Conservation (phyloP, 2,113 vertebrate genomes). For the Thermophis baileyi region DNA sequence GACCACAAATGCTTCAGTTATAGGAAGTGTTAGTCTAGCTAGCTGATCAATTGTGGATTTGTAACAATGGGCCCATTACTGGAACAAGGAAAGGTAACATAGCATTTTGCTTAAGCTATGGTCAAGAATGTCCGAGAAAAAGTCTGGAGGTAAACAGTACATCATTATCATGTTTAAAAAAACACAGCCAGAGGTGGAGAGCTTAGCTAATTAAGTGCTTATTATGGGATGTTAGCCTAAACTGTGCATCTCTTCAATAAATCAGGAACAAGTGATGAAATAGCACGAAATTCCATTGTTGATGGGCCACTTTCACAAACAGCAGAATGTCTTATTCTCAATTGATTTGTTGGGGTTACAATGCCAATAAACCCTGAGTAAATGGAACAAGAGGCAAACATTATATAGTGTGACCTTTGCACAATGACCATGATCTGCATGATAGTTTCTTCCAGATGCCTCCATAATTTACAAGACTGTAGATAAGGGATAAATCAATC, state of each 20-base stretch:
- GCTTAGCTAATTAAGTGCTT: neutral
- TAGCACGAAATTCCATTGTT: constrained; percentile 45
- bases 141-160: neutral
- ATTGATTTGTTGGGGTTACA: constrained; percentile 68
- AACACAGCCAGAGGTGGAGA: neutral
- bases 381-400: neutral
- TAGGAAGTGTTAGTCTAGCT: neutral
- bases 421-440: neutral
- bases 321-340: constrained; percentile 51
- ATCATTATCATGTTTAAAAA: neutral
- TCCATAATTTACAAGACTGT: neutral
- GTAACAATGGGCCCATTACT: neutral
- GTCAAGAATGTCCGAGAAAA: neutral
- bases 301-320: constrained; percentile 35
- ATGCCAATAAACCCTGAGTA: constrained; percentile 49
- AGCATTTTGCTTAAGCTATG: neutral
- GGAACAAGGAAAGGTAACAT: neutral
- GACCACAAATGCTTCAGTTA: neutral
- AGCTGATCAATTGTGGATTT: neutral
- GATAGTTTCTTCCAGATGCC: neutral
- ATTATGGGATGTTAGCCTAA: neutral
- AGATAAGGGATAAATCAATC: neutral
- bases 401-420: neutral
- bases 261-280: neutral
- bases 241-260: neutral